phyloP scores from a whole-genome alignment of 2,888 invertebrate genomes.

The Pristionchus japonicus region DNA sequence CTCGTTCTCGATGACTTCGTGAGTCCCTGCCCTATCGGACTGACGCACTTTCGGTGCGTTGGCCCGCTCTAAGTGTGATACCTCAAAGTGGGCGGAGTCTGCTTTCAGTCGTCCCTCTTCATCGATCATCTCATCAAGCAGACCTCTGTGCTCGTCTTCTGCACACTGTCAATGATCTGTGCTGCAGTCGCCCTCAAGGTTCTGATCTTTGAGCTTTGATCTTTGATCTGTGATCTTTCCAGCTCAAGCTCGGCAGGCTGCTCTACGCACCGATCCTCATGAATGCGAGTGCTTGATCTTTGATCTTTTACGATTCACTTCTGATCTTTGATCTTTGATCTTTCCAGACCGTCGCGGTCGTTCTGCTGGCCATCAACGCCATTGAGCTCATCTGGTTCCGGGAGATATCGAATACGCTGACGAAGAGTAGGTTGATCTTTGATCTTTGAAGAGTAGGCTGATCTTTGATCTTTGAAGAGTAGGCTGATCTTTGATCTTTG shows the following conservation, averaged over 20 bases:
- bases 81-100: too few relatives aligned
- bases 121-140: neutral
- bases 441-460: too few relatives aligned
- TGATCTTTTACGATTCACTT: neutral
- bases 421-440: neutral
- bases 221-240: neutral
- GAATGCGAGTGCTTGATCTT: neutral
- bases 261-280: constrained; percentile 33
- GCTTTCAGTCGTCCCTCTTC: neutral
- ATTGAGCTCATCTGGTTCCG: neutral
- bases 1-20: neutral
- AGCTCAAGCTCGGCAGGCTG: neutral
- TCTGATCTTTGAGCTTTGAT: neutral
- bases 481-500: too few relatives aligned
- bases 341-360: neutral
- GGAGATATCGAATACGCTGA: too few relatives aligned
- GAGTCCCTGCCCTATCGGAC: too few relatives aligned
- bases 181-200: neutral
- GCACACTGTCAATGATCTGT: neutral
- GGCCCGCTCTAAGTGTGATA: neutral
- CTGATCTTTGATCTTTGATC: constrained; percentile 9
- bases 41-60: neutral
- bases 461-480: too few relatives aligned
- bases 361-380: neutral
- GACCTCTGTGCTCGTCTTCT: neutral